Percentiles rank a stretch among this genome's conserved stretches.
These are phyloP conservation scores for Andrena hattorfiana DNA, from an alignment of 2,888 invertebrate species.

Conservation along the genomic window DNA sequence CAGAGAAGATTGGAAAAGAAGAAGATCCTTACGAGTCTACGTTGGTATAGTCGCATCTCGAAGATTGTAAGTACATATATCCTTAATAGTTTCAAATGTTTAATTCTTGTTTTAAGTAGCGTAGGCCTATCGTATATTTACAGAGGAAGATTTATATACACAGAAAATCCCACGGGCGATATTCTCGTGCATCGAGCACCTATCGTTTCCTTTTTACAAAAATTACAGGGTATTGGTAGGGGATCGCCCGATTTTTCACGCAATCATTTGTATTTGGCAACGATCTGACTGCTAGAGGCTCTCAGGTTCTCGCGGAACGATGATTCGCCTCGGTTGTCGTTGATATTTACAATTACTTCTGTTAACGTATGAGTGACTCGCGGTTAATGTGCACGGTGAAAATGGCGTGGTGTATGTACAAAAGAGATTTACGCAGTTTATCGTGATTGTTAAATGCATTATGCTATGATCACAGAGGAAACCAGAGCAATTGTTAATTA, in stretches of 20 bases:
- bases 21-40: slow-evolving; percentile 40
- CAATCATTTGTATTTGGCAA: slow-evolving; percentile 56
- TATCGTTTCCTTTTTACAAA: slow-evolving; percentile 50
- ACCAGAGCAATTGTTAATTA: slow-evolving; percentile 65
- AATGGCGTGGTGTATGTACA: slow-evolving; percentile 56
- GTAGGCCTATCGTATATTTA: slow-evolving; percentile 40
- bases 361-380: slow-evolving; percentile 22
- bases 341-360: slow-evolving; percentile 48
- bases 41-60: slow-evolving; percentile 10
- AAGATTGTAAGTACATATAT: slow-evolving; percentile 25
- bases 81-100: slow-evolving; percentile 14
- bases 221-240: slow-evolving; percentile 43
- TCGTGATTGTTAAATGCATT: slow-evolving; percentile 56
- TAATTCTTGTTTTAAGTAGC: not conserved
- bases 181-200: not conserved
- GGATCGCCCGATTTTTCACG: slow-evolving; percentile 9
- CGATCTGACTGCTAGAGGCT: slow-evolving; percentile 29
- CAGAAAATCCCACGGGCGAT: slow-evolving; percentile 32
- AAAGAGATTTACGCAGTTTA: slow-evolving; percentile 51
- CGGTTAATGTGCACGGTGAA: slow-evolving; percentile 35
- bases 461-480: slow-evolving; percentile 69
- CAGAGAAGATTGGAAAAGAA: slow-evolving; percentile 65
- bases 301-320: slow-evolving; percentile 8
- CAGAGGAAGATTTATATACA: slow-evolving; percentile 47
- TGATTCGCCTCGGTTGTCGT: not conserved